Evolutionary conservation across 2,888 invertebrate genomes (phyloP), one percentile per base, ranked within the genome.

Genomic region (Tetragnatha montana): DNA sequence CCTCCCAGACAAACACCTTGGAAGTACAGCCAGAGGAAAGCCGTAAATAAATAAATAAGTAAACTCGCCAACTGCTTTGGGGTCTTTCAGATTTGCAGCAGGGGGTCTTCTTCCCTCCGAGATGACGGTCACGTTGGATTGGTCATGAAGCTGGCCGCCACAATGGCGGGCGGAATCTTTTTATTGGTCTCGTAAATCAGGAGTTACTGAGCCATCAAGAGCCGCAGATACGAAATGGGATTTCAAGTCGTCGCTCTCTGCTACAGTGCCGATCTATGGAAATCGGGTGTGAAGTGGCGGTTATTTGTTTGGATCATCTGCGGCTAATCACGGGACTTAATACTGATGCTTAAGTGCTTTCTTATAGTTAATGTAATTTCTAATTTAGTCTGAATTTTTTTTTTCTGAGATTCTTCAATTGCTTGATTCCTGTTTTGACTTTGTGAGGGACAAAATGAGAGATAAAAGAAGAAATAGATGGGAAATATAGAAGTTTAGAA

Each of bases 161-260:
- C 81, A 51, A 82, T 73, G 81, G 69, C 69, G n/a, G 76, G 69
- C 69, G 84, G 84, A 78, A 78, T 69, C 85, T 85, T 85, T 85
- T 85, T 85, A 85, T 85, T 85, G 85, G 70, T 22, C 85, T 85
- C 85, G 85, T 85, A 85, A 85, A 85, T 85, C 85, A 85, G 78
- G 85, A 85, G 85, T 85, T 85, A 85, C 78, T 70, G 85, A 85
- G 85, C 85, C 85, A 85, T 85, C 85, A 84, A 76, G 68, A 50
- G 47, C 76, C 35, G 14, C 17, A 49, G 49, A 47, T 71, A 47
- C 50, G 21, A 50, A 85, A 76, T 78, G 70, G 70, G 85, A 78
- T 85, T 78, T 78, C 76, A 78, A 76, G 84, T 68, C 70, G 49
- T 21, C 74, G 60, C 17, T 69, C n/a, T 19, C 71, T n/a, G 68